These are phyloP conservation scores for Archilochus colubris DNA, from an alignment of 2,113 vertebrate genomes.

Conservation along the genomic window DNA sequence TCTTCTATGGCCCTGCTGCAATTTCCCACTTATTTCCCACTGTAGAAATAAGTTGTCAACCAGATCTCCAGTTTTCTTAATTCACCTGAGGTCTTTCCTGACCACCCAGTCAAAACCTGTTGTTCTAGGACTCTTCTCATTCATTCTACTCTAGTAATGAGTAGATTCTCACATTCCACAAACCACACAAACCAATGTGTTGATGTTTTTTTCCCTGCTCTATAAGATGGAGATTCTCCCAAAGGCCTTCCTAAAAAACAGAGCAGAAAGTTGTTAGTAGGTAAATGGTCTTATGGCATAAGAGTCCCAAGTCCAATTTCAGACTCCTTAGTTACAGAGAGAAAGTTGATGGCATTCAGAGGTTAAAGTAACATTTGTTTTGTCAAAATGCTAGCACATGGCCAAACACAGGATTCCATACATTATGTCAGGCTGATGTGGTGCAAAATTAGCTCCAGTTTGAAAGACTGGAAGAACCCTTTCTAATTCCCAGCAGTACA, in stretches of 20 bases:
- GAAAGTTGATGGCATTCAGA: background rate
- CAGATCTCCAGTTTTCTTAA: conserved; percentile 11
- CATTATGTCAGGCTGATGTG: background rate
- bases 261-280: background rate
- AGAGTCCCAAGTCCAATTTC: background rate
- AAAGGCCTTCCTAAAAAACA: background rate
- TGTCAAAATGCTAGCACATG: background rate
- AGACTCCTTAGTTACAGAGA: background rate
- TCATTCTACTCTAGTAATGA: background rate
- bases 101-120: background rate
- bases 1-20: conserved; percentile 19
- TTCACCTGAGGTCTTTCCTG: conserved; percentile 30
- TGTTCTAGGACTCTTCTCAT: background rate
- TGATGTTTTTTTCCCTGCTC: background rate
- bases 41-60: conserved; percentile 3
- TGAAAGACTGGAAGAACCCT: background rate
- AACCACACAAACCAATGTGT: background rate
- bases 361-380: background rate
- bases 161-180: background rate
- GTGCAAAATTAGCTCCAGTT: background rate
- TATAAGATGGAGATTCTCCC: background rate
- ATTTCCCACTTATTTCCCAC: conserved; percentile 26
- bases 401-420: background rate
- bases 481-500: background rate
- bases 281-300: background rate